Percentiles rank a stretch among this genome's conserved stretches.
Conservation (phyloP, 2,797 vertebrate species). For the Hyperoplus lanceolatus region DNA sequence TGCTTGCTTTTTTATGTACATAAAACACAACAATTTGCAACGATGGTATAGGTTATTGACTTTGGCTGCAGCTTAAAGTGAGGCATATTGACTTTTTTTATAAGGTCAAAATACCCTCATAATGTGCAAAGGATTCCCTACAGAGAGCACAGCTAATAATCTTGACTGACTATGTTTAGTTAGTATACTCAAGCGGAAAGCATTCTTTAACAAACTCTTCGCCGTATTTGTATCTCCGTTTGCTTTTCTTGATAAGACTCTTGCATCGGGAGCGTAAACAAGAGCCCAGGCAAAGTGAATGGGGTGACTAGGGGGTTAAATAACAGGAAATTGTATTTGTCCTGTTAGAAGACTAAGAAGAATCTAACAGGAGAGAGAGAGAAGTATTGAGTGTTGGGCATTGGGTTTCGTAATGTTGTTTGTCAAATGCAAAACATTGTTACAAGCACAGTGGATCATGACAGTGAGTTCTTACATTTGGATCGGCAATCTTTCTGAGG, state of each 20-base stretch:
- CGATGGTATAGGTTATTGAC: background rate
- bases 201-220: slow-evolving; percentile 8
- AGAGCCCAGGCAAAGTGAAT: slow-evolving; percentile 15
- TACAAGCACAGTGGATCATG: background rate
- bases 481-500: slow-evolving; percentile 80
- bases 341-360: background rate
- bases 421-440: slow-evolving; percentile 4
- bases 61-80: background rate
- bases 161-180: slow-evolving; percentile 8
- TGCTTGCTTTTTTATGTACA: background rate
- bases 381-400: background rate
- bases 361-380: slow-evolving; percentile 2
- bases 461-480: slow-evolving; percentile 79
- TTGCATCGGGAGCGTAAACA: slow-evolving; percentile 28
- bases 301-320: background rate
- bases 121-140: slow-evolving; percentile 9
- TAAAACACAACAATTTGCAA: background rate
- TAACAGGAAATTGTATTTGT: slow-evolving; percentile 31
- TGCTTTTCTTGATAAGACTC: slow-evolving; percentile 50
- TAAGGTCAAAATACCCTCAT: background rate
- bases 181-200: background rate
- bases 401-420: background rate
- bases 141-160: background rate
- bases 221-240: slow-evolving; percentile 28
- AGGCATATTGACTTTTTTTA: background rate